Base-by-base conservation (phyloP, 2,888 invertebrate genomes). In the Cantharis flavilabris region DNA sequence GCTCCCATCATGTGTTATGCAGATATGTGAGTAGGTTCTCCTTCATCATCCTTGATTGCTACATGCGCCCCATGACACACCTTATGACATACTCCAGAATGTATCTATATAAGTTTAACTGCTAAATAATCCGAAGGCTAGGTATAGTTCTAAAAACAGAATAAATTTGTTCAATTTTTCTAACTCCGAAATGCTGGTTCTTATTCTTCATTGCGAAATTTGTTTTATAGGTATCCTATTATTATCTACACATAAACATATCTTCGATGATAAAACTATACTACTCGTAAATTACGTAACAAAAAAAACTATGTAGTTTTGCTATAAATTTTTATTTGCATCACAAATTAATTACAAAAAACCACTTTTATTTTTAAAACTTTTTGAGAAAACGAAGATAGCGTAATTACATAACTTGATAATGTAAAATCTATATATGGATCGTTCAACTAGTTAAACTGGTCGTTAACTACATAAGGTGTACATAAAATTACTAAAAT, bases 1-100 rank as follows among this genome's bases (percentile, higher is more conserved):
- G 82, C 82, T 81, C 82, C 81, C 81, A 82, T 82, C 82, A 80
- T 81, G 80, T 81, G 81, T 81, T 82, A 82, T 82, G 81, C 81
- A 81, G 81, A 79, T 79, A 79, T 79, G 76, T 76, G 78, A 79
- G 81, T 82, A 82, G 81, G 82, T 77, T 82, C 81, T 82, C 82
- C 82, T 82, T 82, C 81, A 81, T 81, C 82, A 82, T 82, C 80
- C 81, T 82, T 82, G 78, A 82, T 82, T 82, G 78, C 80, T 81
- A 82, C 81, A 82, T 80, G 80, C 79, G 78, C 81, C 80, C 82
- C 80, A 78, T 80, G 82, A 80, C 82, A 82, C 82, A 82, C 81
- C 82, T 82, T 81, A 81, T 82, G 82, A 82, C 82, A 82, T 81
- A 82, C 72, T 76, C 78, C 71, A 76, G 65, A 72, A 49, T 72